Evolutionary conservation across 2,888 invertebrate species (phyloP), one percentile per base, ranked within the genome.

Genomic region (Drosophila gaucha): DNA sequence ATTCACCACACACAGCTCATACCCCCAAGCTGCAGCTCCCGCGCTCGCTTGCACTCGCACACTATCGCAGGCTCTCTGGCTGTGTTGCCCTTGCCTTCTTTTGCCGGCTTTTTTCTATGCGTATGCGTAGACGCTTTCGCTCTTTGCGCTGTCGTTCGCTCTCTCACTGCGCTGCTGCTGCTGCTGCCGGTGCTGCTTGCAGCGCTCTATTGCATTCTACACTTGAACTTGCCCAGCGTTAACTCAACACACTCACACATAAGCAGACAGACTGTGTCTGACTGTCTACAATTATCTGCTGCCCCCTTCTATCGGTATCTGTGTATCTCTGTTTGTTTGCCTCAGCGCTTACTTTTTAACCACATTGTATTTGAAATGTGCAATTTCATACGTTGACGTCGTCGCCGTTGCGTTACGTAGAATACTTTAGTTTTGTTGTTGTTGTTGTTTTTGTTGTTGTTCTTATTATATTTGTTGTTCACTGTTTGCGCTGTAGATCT

Each of bases 361-460:
- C 78, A 85, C 85, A 85, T 84, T 86, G 88, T 88, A 80, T 86
- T 82, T 74, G 70, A 87, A 86, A 86, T 86, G 85, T 85, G 88
- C 86, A 88, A 88, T 85, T 86, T 84, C 57, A 85, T 78, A 87
- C 67, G 66, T 8, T 14, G 41, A 0, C 69, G 60, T 46, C 67
- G 74, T 41, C 60, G 55, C 55, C 33, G 14, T 31, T 58, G 50
- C 64, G 43, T 65, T 72, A 64, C 68, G 60, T 71, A 58, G 67
- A 70, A 64, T 59, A 36, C 39, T 68, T 68, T 60, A 56, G 59
- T 59, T 28, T 26, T 46, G 9, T 50, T 41, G 9, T 44, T 64
- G n/a, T 28, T 39, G n/a, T 31, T 39, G 8, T 28, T 59, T 20
- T 41, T 36, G 22, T 41, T 46, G 41, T 55, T 71, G 22, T 33